Base-by-base conservation (phyloP, 2,113 vertebrate species). In the Prunella himalayana region DNA sequence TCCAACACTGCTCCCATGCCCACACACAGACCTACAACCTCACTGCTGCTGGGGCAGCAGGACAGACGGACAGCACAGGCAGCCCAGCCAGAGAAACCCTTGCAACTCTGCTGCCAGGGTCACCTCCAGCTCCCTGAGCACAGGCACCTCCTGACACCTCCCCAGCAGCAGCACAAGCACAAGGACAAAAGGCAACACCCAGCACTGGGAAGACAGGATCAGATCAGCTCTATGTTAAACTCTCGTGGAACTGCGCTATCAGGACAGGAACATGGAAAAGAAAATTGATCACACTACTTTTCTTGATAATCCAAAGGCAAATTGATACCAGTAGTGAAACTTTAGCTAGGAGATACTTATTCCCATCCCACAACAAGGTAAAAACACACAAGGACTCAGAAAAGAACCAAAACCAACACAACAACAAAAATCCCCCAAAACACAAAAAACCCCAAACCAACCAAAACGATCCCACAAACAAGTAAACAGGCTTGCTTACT, bases 181-280 rank as follows among this genome's bases (percentile, higher is more conserved):
- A 22, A 82, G 42, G 42, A 59, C 17, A 35, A 78, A 70, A 12
- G 7, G 25, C 21, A 95, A 57, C 11, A 16, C 5, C 5, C 7
- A 18, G 41, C 33, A 47, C 1, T 1, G 4, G 22, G 42, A 82
- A 61, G 54, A 73, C 0, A 0, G 51, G 15, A 16, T 24, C 49
- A 41, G 41, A 80, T 11, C 20, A 70, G 37, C n/a, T 53, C 42
- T 44, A 33, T 4, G 14, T 57, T 69, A 82, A 91, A 59, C 13
- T 41, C 41, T 8, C 0, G 0, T 5, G 13, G 64, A 91, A 47
- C 21, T 44, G 73, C 1, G 1, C 31, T 24, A 41, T 60, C 44
- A 69, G 82, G 37, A n/a, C 15, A 41, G 51, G 50, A 88, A 82
- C 53, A 35, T 6, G 53, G 65, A 70, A 94, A 93, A 75, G n/a